Percentiles rank a stretch among this genome's conserved stretches.
Evolutionary conservation across 2,888 invertebrate species (phyloP).

Genomic region (Acanthoscelides obtectus): DNA sequence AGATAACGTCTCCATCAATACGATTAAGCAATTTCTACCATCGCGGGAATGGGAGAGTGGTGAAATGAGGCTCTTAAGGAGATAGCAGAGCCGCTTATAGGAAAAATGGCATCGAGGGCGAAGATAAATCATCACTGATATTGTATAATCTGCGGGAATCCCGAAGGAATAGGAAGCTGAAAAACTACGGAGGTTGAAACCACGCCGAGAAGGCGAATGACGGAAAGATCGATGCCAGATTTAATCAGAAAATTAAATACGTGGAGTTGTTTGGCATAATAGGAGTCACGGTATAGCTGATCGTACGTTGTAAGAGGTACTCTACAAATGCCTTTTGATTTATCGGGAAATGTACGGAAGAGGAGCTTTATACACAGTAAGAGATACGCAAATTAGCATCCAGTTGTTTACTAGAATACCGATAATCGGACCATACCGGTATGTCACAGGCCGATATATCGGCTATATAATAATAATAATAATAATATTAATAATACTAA

Average conservation of each 20-base stretch:
- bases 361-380: too few species aligned
- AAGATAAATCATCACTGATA: neutral
- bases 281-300: too few species aligned
- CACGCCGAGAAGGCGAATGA: neutral
- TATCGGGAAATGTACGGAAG: too few species aligned
- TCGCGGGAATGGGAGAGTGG: neutral
- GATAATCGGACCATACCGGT: too few species aligned
- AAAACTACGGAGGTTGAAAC: neutral
- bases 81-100: neutral
- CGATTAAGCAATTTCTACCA: neutral
- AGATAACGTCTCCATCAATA: neutral
- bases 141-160: neutral
- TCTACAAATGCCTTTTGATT: too few species aligned
- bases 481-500: too few species aligned
- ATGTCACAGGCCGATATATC: too few species aligned
- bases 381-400: too few species aligned
- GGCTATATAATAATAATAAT: too few species aligned
- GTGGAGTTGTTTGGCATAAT: too few species aligned
- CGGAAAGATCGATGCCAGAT: neutral
- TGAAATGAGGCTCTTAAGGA: neutral
- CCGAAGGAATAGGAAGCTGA: neutral
- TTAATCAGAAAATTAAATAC: neutral
- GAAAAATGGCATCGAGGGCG: neutral
- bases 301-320: too few species aligned
- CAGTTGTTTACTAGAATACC: too few species aligned